A percentile compares a stretch with the other conserved stretches of the same genome.
These are phyloP conservation scores for Myripristis murdjan DNA, from an alignment of 2,797 vertebrate species.

Conservation along the genomic window DNA sequence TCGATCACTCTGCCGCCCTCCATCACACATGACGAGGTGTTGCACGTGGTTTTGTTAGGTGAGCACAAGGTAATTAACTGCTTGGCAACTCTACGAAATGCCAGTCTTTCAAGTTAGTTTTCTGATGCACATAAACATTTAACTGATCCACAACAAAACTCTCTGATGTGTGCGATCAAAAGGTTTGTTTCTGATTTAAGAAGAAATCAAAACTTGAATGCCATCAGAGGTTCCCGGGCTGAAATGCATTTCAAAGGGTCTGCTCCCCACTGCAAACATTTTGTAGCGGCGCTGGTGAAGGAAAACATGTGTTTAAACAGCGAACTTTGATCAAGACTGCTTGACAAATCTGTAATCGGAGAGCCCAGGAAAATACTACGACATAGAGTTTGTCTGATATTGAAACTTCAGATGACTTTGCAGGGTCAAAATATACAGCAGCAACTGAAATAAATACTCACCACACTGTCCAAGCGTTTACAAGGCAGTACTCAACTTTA, in stretches of 20 bases:
- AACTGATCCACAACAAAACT: conserved; percentile 28
- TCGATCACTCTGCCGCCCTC: background rate
- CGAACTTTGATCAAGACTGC: conserved; percentile 47
- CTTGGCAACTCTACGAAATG: conserved; percentile 21
- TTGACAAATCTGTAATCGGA: conserved; percentile 29
- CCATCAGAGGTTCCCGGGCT: conserved; percentile 12
- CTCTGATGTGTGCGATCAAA: conserved; percentile 22
- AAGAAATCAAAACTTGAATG: conserved; percentile 19
- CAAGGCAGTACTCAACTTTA: too few relatives aligned
- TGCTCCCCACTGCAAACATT: conserved; percentile 30
- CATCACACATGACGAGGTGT: conserved; percentile 1
- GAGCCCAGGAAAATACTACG: background rate
- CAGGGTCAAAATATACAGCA: conserved; percentile 10
- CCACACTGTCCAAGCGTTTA: too few relatives aligned
- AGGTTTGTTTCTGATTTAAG: conserved; percentile 19
- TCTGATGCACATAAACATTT: background rate
- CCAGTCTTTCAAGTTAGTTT: background rate
- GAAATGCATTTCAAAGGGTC: conserved; percentile 36
- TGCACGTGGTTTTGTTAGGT: conserved; percentile 32
- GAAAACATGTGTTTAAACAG: conserved; percentile 22
- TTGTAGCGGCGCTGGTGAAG: conserved; percentile 16
- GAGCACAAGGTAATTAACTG: conserved; percentile 21
- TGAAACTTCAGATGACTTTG: conserved; percentile 17
- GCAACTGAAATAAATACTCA: conserved; percentile 2
- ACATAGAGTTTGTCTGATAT: background rate